A percentile compares a stretch with the other conserved stretches of the same genome.
Evolutionary conservation across 2,797 vertebrate species (phyloP).

Genomic region (Simalia tracyae): DNA sequence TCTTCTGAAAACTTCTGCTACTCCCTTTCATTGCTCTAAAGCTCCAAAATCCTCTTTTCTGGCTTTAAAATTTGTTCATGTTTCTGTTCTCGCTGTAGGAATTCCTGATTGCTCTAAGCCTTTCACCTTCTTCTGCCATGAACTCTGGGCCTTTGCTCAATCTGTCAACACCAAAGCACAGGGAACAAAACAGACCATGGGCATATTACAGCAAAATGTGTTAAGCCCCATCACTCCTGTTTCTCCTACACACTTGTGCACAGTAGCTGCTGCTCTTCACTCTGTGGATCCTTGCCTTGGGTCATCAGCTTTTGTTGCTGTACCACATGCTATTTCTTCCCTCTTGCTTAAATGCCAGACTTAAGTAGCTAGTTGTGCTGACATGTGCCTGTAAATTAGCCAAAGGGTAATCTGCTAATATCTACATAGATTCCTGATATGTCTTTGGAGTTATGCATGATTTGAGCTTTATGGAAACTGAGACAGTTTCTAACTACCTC

Average conservation of each 20-base stretch:
- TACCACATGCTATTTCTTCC: not conserved
- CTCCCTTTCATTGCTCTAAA: not conserved
- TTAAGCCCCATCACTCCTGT: not conserved
- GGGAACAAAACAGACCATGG: not conserved
- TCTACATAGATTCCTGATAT: not conserved
- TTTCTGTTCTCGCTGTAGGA: not conserved
- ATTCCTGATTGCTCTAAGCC: not conserved
- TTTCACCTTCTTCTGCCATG: not conserved
- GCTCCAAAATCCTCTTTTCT: not conserved
- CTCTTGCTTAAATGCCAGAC: not conserved
- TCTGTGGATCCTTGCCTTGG: not conserved
- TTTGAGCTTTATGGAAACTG: not conserved
- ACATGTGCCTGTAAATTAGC: not conserved
- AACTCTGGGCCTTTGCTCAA: not conserved
- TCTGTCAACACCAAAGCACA: not conserved
- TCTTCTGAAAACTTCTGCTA: not conserved
- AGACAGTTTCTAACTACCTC: not conserved
- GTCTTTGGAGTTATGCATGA: not conserved
- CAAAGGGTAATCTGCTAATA: not conserved
- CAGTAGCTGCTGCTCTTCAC: not conserved
- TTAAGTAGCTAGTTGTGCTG: not conserved
- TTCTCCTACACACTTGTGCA: not conserved
- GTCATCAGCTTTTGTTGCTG: not conserved
- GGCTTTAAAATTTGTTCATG: not conserved
- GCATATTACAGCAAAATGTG: not conserved